Percentiles rank a stretch among this genome's conserved stretches.
Conservation (phyloP, 2,113 vertebrate genomes). For the Bubo scandiacus region DNA sequence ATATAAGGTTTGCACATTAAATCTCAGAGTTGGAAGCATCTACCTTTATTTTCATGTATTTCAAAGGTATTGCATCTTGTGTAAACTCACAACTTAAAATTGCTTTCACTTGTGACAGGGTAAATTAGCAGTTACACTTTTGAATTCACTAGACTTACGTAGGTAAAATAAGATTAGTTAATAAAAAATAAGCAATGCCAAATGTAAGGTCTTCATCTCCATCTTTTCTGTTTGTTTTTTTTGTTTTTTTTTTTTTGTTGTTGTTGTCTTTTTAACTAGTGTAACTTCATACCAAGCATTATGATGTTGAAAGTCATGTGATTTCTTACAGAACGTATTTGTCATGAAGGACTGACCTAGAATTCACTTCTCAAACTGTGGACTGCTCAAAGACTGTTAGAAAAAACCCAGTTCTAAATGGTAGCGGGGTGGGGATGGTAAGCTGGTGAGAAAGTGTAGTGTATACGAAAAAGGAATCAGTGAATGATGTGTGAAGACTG, state of each 20-base stretch:
- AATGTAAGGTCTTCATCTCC: neutral
- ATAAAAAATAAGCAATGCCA: neutral
- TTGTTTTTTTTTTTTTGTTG: neutral
- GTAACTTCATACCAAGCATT: neutral
- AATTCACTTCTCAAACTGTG: neutral
- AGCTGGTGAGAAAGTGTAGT: no score
- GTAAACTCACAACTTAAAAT: neutral
- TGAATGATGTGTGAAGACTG: neutral
- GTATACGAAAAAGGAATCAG: neutral
- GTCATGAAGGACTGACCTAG: neutral
- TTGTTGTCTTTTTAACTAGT: neutral
- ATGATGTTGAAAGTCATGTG: neutral
- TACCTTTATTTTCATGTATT: neutral
- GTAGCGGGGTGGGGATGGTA: neutral
- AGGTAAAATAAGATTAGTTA: neutral
- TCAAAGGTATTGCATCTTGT: neutral
- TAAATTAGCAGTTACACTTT: neutral
- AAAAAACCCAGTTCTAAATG: neutral
- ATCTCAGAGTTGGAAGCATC: neutral
- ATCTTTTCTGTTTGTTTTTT: neutral
- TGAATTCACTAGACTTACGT: neutral
- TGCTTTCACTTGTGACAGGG: neutral
- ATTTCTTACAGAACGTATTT: neutral
- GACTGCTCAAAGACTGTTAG: neutral
- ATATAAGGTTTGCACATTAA: neutral